phyloP scores from a whole-genome alignment of 2,113 vertebrate genomes.

The Scolopax mira region DNA sequence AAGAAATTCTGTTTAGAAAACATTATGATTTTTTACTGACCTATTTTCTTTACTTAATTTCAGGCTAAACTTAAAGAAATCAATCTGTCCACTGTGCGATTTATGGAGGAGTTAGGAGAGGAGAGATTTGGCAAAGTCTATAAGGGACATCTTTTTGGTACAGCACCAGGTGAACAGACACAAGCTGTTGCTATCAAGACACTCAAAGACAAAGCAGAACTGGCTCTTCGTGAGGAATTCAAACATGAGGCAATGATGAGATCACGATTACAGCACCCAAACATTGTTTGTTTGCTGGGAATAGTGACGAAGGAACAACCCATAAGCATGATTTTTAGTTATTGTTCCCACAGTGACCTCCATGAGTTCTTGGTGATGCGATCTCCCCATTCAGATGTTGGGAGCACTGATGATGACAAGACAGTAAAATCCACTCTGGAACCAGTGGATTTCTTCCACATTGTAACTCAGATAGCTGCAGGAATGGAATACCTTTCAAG shows the following conservation, averaged over 20 bases:
- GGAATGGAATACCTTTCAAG: slow-evolving; percentile 97
- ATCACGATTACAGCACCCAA: slow-evolving; percentile 90
- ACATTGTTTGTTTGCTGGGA: slow-evolving; percentile 88
- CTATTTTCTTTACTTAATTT: background rate
- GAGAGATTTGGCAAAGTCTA: slow-evolving; percentile 96
- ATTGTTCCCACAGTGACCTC: slow-evolving; percentile 89
- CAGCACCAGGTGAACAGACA: slow-evolving; percentile 86
- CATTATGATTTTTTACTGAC: background rate
- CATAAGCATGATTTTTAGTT: slow-evolving; percentile 92
- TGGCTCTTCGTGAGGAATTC: slow-evolving; percentile 89
- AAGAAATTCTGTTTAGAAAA: background rate
- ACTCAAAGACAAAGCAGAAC: slow-evolving; percentile 91
- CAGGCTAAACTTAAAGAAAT: slow-evolving; percentile 94
- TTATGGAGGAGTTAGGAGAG: slow-evolving; percentile 96
- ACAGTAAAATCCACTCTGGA: slow-evolving; percentile 92
- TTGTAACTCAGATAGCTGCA: slow-evolving; percentile 90
- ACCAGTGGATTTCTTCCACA: slow-evolving; percentile 90
- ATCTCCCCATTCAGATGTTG: slow-evolving; percentile 92
- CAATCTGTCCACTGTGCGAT: slow-evolving; percentile 87
- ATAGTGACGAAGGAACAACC: slow-evolving; percentile 93
- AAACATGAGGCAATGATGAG: slow-evolving; percentile 89
- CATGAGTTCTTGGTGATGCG: slow-evolving; percentile 95
- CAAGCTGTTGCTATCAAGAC: slow-evolving; percentile 95
- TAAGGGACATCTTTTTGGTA: slow-evolving; percentile 92
- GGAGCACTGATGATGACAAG: slow-evolving; percentile 92